These are phyloP conservation scores for Limnothrissa miodon DNA, from an alignment of 2,113 vertebrate species.

Conservation along the genomic window DNA sequence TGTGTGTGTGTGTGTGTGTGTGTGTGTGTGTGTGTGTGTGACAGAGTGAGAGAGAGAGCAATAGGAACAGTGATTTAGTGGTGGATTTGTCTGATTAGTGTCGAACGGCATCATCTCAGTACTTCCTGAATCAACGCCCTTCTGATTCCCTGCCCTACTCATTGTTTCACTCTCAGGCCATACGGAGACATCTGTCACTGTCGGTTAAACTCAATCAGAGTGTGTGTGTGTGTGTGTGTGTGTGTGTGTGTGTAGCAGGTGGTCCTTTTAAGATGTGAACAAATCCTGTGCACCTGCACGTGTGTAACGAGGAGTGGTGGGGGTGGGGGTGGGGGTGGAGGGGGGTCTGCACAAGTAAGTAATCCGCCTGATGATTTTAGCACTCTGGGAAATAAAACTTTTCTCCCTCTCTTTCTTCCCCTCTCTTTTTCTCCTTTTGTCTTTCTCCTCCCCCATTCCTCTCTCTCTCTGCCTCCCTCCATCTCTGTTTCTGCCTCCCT, in stretches of 20 bases:
- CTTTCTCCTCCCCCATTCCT: not conserved
- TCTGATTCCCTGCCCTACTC: not conserved
- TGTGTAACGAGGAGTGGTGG: conserved; percentile 47
- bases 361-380: conserved; percentile 60
- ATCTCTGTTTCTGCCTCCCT: conserved; percentile 36
- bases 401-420: not conserved
- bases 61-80: not conserved
- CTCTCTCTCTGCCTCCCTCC: conserved; percentile 23
- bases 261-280: conserved; percentile 52
- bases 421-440: not conserved
- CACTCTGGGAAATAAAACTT: not conserved
- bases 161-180: not conserved
- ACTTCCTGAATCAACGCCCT: conserved; percentile 3
- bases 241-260: conserved; percentile 55
- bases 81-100: conserved; percentile 6
- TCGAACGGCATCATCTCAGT: not conserved
- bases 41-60: not conserved
- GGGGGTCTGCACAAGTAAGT: conserved; percentile 62
- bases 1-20: conserved; percentile 11
- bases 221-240: conserved; percentile 33
- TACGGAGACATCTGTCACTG: conserved; percentile 5
- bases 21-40: not conserved
- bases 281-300: conserved; percentile 72
- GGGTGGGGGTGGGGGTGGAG: no score
- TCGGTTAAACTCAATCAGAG: not conserved